Evolutionary conservation across 1,140 invertebrate genomes (phyloP), one percentile per base, ranked within the genome.

Genomic region (Apolygus lucorum): DNA sequence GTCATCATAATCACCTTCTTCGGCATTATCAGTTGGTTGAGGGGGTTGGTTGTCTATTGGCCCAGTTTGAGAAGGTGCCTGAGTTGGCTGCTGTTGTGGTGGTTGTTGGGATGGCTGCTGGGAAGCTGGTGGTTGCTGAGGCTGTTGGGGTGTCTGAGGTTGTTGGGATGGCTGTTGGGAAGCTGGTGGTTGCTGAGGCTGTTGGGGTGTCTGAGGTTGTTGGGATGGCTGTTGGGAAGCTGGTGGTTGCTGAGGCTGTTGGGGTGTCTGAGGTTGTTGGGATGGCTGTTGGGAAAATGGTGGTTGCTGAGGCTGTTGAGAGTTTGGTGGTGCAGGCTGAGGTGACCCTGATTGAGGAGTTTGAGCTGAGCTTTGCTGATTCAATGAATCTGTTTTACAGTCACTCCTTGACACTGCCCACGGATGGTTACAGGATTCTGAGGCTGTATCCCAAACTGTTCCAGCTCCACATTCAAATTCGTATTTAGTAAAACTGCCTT

Each of bases 401-500:
- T 74, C 74, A 1, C 29, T 25, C 67, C 75, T 77, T 63, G 82
- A 79, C 4, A 84, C 78, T 62, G 81, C 80, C 76, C 80, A 80
- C 14, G 80, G 78, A 77, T 87, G 82, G 78, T 88, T 88, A 77
- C 87, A 88, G 28, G 79, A 80, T 70, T 82, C 77, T 28, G 82
- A 80, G 49, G 82, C 78, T 70, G 79, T 72, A 78, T 88, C 86
- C 85, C 86, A 89, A 24, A 84, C 83, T 2, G 87, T 88, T 29
- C 85, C 85, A 68, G 84, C 81, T 1, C 84, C 84, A 76, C 87
- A 89, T 25, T 77, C 78, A 78, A 88, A 89, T 65, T 86, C 81
- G 75, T 86, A 85, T 74, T 81, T 82, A 28, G 74, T 82, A 73
- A 80, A 87, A 52, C 79, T 79, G 2, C 82, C 83, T 68, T 81